Evolutionary conservation across 2,888 invertebrate species (phyloP), one percentile per base, ranked within the genome.

Genomic region (Asteroscopus sphinx): DNA sequence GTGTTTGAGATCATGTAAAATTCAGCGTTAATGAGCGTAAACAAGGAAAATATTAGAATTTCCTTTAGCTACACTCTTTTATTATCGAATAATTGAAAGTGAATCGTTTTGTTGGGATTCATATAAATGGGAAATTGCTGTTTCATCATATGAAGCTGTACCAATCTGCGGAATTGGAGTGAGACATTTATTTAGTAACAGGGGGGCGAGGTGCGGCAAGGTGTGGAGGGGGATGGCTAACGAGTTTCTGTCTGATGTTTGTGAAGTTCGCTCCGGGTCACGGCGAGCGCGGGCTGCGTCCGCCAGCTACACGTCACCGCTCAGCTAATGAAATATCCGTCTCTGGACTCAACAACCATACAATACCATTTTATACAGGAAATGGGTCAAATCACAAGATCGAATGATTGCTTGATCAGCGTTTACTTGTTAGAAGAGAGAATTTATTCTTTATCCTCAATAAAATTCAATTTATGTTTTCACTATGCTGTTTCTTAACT

Each of bases 181-280:
- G 77, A 78, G 76, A 78, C 70, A 80, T 83, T 80, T 83, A 79
- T 83, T 79, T 75, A 73, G 71, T 68, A 67, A 54, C 57, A n/a
- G 60, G 48, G 62, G 57, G 41, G 59, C 15, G 41, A 35, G 49
- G 46, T 26, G 64, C 25, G 69, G 71, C 30, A 68, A 71, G 71
- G 74, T 72, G 67, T 55, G 65, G 59, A 56, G 79, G 73, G 76
- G 71, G 74, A 63, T 72, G 73, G 79, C 78, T 85, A 85, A 86
- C 83, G 85, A 86, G 85, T 83, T 86, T 83, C 82, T 74, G 77
- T 76, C 77, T 76, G 79, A 81, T 85, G 80, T 84, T 86, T 81
- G 83, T 77, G 80, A 83, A 86, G 75, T 86, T 81, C 66, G 77
- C 70, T 78, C 59, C 77, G 74, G 81, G 83, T 83, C 81, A 80